Conservation (phyloP, 2,888 invertebrate genomes). For the Deilephila porcellus region DNA sequence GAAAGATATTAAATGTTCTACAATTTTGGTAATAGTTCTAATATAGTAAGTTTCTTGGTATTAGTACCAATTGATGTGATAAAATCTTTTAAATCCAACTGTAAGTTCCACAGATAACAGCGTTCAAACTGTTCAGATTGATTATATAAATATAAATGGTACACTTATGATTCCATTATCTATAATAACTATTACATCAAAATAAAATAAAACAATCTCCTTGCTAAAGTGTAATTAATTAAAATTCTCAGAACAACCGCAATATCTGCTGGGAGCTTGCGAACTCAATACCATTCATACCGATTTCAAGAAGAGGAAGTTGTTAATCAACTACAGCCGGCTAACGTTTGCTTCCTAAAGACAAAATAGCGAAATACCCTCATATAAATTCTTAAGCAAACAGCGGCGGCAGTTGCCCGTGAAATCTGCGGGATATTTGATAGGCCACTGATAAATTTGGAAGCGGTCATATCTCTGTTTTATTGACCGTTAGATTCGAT, state of each 20-base stretch:
- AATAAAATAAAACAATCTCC: no score
- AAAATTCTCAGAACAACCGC: conserved; percentile 3
- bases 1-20: no score
- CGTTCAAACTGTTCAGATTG: no score
- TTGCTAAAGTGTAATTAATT: not conserved
- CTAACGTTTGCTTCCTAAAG: conserved; percentile 27
- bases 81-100: no score
- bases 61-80: no score
- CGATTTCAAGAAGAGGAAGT: not conserved
- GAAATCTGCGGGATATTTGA: conserved; percentile 62
- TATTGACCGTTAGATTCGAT: conserved; percentile 69
- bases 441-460: conserved; percentile 62
- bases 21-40: no score
- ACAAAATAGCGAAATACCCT: conserved; percentile 39
- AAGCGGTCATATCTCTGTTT: conserved; percentile 66
- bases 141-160: no score
- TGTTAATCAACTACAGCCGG: not conserved
- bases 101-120: no score
- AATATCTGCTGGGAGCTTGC: not conserved
- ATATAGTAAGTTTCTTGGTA: no score
- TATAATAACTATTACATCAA: no score
- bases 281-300: not conserved
- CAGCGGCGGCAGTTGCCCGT: conserved; percentile 49
- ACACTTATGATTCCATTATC: no score
- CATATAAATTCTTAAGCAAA: conserved; percentile 51